These are phyloP conservation scores for Micrasema minimum DNA, from an alignment of 1,140 invertebrate genomes.

Conservation along the genomic window DNA sequence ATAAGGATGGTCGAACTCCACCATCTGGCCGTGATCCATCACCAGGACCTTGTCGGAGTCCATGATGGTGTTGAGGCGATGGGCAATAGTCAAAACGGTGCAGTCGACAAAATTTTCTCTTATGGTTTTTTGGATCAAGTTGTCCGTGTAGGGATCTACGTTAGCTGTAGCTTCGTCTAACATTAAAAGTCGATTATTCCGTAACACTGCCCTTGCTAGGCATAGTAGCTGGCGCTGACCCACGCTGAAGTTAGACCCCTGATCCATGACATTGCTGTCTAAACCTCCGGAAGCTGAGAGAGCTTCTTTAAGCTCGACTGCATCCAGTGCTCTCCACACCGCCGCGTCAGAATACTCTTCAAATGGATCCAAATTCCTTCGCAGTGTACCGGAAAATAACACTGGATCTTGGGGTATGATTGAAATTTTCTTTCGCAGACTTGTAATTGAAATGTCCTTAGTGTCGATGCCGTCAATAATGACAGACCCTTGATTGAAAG, in stretches of 20 bases:
- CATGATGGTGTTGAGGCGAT: conserved; percentile 74
- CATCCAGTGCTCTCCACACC: conserved; percentile 84
- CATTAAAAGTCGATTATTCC: conserved; percentile 74
- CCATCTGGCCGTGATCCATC: conserved; percentile 55
- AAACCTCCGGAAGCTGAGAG: conserved; percentile 56
- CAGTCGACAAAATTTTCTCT: conserved; percentile 67
- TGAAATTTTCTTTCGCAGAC: conserved; percentile 76
- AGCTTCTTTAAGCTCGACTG: conserved; percentile 56
- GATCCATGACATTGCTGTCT: conserved; percentile 71
- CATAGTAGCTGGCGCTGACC: conserved; percentile 82
- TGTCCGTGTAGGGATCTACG: conserved; percentile 72
- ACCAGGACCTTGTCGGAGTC: conserved; percentile 74
- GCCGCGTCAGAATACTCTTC: conserved; percentile 78
- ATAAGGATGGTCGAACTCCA: conserved; percentile 69
- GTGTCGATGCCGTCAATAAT: conserved; percentile 72
- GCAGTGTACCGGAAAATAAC: conserved; percentile 85
- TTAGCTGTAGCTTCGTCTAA: conserved; percentile 82
- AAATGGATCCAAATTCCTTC: conserved; percentile 89
- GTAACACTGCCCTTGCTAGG: conserved; percentile 76
- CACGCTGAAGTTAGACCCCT: conserved; percentile 74
- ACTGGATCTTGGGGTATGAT: conserved; percentile 80
- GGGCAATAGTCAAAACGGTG: conserved; percentile 79
- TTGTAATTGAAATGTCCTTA: conserved; percentile 60
- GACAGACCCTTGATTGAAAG: conserved; percentile 71
- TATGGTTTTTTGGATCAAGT: conserved; percentile 68